Conservation (phyloP, 1,140 invertebrate genomes). For the Drosophila leontia region DNA sequence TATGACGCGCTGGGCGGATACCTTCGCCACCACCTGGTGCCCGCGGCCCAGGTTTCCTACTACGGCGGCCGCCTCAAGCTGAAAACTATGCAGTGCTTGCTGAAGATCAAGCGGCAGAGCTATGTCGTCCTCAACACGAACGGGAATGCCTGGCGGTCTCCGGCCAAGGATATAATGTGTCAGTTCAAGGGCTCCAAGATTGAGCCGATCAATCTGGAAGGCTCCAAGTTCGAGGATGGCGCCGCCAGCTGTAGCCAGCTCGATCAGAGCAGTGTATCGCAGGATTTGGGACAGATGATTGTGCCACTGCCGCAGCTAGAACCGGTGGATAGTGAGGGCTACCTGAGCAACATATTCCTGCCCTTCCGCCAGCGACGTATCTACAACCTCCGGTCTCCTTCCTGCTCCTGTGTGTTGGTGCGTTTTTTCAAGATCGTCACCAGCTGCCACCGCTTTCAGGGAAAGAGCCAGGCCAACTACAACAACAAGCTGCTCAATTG, state of each 20-base stretch:
- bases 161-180: constrained; percentile 44
- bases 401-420: constrained; percentile 62
- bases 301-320: constrained; percentile 73
- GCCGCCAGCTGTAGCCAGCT: constrained; percentile 57
- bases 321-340: constrained; percentile 49
- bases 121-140: constrained; percentile 73
- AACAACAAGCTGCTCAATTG: constrained; percentile 67
- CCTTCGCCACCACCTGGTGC: constrained; percentile 68
- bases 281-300: constrained; percentile 62
- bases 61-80: constrained; percentile 75
- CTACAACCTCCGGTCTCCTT: constrained; percentile 68
- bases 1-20: constrained; percentile 81
- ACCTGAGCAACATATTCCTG: constrained; percentile 71
- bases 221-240: constrained; percentile 31
- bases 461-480: constrained; percentile 44
- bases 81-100: constrained; percentile 57
- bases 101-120: constrained; percentile 61
- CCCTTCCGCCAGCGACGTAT: constrained; percentile 72
- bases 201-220: constrained; percentile 33
- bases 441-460: constrained; percentile 71
- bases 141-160: constrained; percentile 74
- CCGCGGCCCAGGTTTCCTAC: constrained; percentile 73
- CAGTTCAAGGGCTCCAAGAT: constrained; percentile 39
- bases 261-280: constrained; percentile 36
- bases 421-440: constrained; percentile 68